Conservation (phyloP, 2,888 invertebrate genomes). For the Apamea crenata region DNA sequence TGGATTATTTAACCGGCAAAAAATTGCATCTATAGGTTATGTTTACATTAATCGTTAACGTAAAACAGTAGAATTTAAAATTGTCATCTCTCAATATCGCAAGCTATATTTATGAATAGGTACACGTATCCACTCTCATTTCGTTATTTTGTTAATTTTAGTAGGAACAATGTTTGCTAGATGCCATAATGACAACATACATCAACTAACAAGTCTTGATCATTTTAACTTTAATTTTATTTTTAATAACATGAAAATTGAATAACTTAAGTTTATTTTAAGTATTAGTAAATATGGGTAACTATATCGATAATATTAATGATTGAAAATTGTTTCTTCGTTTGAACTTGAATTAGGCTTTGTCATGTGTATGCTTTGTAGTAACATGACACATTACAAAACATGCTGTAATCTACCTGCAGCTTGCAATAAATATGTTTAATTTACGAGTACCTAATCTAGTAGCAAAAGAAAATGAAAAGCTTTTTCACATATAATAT, state of each 20-base stretch:
- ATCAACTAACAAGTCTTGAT: conserved; percentile 57
- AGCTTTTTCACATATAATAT: not conserved
- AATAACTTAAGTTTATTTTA: not conserved
- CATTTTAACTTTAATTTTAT: not conserved
- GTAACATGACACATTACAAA: not conserved
- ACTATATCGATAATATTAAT: not conserved
- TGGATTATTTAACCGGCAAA: not conserved
- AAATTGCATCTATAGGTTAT: conserved; percentile 60
- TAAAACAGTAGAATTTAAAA: not conserved
- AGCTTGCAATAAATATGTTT: not conserved
- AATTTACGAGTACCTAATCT: not conserved
- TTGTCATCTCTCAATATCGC: not conserved
- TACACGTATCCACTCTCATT: not conserved
- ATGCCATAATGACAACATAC: conserved; percentile 30
- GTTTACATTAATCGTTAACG: conserved; percentile 53
- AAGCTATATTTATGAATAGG: no score
- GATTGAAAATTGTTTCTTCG: no score
- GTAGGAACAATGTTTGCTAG: not conserved
- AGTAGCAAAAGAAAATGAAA: not conserved
- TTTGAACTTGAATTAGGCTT: not conserved
- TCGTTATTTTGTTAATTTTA: not conserved
- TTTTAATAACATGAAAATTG: not conserved
- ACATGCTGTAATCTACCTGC: conserved; percentile 11
- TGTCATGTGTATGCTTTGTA: not conserved
- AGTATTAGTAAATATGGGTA: not conserved